Percentiles rank a stretch among this genome's conserved stretches.
Evolutionary conservation across 2,888 invertebrate genomes (phyloP).

Genomic region (Ypsolopha scabrella): DNA sequence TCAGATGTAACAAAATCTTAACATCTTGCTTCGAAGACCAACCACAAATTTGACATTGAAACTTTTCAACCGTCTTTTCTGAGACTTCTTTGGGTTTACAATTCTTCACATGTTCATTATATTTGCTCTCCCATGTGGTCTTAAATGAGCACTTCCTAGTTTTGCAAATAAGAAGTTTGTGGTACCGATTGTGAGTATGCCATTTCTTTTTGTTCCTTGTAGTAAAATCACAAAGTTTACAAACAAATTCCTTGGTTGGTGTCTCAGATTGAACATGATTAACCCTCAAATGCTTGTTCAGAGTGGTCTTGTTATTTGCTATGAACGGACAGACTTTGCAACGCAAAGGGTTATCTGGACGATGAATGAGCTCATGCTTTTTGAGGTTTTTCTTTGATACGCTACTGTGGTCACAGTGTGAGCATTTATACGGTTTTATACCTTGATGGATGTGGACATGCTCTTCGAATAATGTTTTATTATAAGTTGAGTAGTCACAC

Average conservation of each 20-base stretch:
- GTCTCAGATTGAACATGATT: background rate
- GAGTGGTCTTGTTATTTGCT: background rate
- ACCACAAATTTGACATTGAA: constrained; percentile 28
- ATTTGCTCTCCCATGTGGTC: constrained; percentile 5
- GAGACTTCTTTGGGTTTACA: too few species aligned
- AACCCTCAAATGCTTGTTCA: background rate
- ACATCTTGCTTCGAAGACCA: constrained; percentile 29
- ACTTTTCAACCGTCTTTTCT: constrained; percentile 9
- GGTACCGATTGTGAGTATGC: background rate
- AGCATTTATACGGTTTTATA: constrained; percentile 49
- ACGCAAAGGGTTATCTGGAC: constrained; percentile 32
- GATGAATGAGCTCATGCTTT: constrained; percentile 42
- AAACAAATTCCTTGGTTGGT: background rate
- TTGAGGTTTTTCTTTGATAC: constrained; percentile 50
- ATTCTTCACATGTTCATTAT: background rate
- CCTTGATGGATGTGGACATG: constrained; percentile 47
- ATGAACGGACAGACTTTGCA: constrained; percentile 2
- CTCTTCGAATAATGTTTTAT: constrained; percentile 42
- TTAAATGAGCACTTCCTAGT: constrained; percentile 5
- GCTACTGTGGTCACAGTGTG: constrained; percentile 36
- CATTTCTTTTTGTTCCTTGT: background rate
- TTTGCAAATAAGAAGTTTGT: background rate
- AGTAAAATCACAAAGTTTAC: background rate
- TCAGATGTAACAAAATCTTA: constrained; percentile 40
- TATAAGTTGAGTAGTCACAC: constrained; percentile 51